Percentiles rank a stretch among this genome's conserved stretches.
phyloP scores from a whole-genome alignment of 2,888 invertebrate species.

The Acleris emargana region DNA sequence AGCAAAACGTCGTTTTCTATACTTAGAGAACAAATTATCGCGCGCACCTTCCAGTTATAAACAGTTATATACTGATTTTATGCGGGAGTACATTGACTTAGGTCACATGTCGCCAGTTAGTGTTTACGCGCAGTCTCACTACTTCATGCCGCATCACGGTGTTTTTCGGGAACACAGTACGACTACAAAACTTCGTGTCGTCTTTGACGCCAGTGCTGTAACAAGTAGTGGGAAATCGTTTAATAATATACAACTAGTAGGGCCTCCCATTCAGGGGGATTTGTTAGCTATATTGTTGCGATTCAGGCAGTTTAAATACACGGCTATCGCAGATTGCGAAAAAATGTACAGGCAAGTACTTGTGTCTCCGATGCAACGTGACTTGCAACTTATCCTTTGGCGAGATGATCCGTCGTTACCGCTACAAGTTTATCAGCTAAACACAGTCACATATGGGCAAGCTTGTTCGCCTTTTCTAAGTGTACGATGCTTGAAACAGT shows the following conservation, averaged over 20 bases:
- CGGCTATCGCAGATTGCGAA: not conserved
- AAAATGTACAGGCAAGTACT: constrained; percentile 5
- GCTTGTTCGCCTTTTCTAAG: not conserved
- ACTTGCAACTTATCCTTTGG: not conserved
- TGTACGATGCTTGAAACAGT: not conserved
- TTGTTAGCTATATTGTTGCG: not conserved
- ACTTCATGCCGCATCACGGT: not conserved
- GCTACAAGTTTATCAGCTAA: too few species aligned
- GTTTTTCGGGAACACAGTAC: not conserved
- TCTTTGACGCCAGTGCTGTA: not conserved
- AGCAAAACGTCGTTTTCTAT: too few species aligned
- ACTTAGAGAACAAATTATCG: too few species aligned
- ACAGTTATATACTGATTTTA: not conserved
- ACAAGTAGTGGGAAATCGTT: not conserved
- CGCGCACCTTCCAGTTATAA: too few species aligned
- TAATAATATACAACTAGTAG: not conserved
- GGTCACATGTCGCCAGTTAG: not conserved
- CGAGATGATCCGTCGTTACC: not conserved
- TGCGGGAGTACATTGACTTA: not conserved
- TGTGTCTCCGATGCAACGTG: not conserved
- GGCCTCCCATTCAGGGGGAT: not conserved
- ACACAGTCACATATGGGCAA: too few species aligned
- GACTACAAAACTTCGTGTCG: not conserved
- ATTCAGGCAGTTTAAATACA: not conserved
- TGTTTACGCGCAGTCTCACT: not conserved